Evolutionary conservation across 2,113 vertebrate genomes (phyloP).

Genomic region (Rhinolophus sinicus): DNA sequence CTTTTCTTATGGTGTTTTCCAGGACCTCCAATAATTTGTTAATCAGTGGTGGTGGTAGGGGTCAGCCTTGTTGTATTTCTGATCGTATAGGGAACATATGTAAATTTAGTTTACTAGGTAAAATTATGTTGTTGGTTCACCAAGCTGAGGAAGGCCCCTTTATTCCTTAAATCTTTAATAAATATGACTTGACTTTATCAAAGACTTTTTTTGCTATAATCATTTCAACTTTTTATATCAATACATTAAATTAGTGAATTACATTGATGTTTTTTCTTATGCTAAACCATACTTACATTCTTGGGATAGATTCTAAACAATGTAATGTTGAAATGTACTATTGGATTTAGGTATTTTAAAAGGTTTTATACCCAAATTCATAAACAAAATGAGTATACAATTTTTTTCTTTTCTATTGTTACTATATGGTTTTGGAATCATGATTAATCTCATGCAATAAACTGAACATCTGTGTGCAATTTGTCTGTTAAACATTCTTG

Average conservation of each 20-base stretch:
- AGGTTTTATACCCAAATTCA: not conserved
- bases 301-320: not conserved
- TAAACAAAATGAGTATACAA: not conserved
- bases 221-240: constrained; percentile 53
- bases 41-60: not conserved
- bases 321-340: constrained; percentile 41
- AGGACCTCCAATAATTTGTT: not conserved
- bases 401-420: not conserved
- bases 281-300: not conserved
- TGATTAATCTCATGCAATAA: not conserved
- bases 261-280: constrained; percentile 7
- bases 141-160: not conserved
- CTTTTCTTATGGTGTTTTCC: not conserved
- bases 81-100: not conserved
- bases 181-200: not conserved
- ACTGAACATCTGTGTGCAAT: not conserved
- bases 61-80: not conserved
- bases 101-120: not conserved
- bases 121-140: not conserved
- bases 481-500: not conserved
- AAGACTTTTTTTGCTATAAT: constrained; percentile 8
- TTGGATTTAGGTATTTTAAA: constrained; percentile 27
- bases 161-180: not conserved
- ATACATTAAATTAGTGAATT: not conserved
- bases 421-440: not conserved